Conservation (phyloP, 2,113 vertebrate species). For the Agelaius phoeniceus region DNA sequence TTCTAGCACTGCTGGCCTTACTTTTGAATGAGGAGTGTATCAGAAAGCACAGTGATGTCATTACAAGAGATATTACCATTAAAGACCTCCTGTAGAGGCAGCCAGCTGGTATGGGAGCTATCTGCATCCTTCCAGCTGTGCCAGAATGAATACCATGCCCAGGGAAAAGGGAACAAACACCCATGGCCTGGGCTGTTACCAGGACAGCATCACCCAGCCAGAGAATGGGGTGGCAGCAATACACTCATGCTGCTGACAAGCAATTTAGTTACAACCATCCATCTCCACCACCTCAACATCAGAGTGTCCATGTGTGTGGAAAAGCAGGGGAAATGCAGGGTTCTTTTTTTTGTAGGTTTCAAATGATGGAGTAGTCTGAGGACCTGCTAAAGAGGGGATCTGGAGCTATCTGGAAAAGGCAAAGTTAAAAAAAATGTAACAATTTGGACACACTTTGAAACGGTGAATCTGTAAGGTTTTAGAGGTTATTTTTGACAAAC, state of each 20-base stretch:
- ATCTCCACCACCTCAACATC: not conserved
- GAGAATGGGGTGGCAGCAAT: not conserved
- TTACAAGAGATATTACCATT: not conserved
- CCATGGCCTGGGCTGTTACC: not conserved
- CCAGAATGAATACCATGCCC: not conserved
- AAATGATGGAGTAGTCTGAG: not conserved
- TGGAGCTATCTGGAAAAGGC: not conserved
- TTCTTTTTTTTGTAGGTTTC: not conserved
- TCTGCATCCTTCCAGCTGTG: not conserved
- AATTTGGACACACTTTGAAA: not conserved
- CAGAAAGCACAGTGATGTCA: not conserved
- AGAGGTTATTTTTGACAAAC: not conserved
- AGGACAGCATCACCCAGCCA: not conserved
- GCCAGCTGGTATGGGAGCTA: not conserved
- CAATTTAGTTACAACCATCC: not conserved
- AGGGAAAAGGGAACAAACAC: not conserved
- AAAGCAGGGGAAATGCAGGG: not conserved
- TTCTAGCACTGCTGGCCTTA: not conserved
- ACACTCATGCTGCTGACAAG: not conserved
- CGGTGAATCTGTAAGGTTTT: not conserved
- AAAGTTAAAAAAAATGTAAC: not conserved
- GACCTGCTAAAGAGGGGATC: not conserved
- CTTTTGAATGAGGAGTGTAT: not conserved
- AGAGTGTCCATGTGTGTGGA: rapidly evolving
- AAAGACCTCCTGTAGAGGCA: not conserved